phyloP scores from a whole-genome alignment of 2,888 invertebrate species.

The Neria commutata region DNA sequence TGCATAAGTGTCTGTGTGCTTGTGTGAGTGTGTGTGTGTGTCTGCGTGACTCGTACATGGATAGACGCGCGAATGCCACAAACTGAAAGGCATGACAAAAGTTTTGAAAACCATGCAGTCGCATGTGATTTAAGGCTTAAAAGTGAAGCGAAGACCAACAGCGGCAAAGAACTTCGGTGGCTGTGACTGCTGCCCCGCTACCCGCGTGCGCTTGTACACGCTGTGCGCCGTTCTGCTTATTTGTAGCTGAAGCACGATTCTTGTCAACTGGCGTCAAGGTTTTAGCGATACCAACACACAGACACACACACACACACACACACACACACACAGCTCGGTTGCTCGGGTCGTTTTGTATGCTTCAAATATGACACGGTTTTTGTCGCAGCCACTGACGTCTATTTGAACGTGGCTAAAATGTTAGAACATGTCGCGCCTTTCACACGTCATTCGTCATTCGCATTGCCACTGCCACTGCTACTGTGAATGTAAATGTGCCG shows the following conservation, averaged over 20 bases:
- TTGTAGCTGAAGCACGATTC: constrained; percentile 28
- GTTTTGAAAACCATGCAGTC: constrained; percentile 30
- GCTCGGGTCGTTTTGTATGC: constrained; percentile 28
- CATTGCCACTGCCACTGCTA: constrained; percentile 5
- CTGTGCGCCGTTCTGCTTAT: constrained; percentile 14
- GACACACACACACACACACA: too few species aligned
- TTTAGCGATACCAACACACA: too few species aligned
- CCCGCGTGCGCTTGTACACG: neutral
- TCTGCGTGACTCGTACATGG: neutral
- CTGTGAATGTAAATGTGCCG: too few species aligned
- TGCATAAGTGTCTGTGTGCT: too few species aligned
- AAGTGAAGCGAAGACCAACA: constrained; percentile 18
- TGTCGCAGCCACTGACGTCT: constrained; percentile 37
- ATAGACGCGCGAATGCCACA: constrained; percentile 13
- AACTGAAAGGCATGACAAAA: constrained; percentile 32
- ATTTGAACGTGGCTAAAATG: constrained; percentile 38
- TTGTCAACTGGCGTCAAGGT: constrained; percentile 29
- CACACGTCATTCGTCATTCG: constrained; percentile 13
- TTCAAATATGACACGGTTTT: constrained; percentile 50
- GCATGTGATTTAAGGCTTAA: constrained; percentile 29
- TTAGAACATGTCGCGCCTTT: constrained; percentile 27
- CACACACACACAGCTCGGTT: too few species aligned
- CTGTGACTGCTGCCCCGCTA: constrained; percentile 5
- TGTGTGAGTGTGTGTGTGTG: constrained; percentile 1
- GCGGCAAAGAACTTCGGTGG: constrained; percentile 17